These are phyloP conservation scores for Malurus cyaneus DNA, from an alignment of 2,113 vertebrate genomes.

Conservation along the genomic window DNA sequence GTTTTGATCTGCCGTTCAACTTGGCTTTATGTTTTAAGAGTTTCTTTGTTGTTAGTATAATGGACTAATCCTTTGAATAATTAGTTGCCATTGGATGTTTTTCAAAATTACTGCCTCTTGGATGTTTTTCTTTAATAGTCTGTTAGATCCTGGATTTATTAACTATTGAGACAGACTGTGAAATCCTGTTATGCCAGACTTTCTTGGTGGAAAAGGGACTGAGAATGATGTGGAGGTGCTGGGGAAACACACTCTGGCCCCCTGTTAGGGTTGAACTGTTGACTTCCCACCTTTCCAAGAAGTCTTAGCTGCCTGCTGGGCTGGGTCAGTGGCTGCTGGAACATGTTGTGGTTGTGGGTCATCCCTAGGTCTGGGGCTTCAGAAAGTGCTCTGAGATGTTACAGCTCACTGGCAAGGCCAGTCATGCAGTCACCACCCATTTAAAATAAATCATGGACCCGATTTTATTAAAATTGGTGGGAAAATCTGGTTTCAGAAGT, in stretches of 20 bases:
- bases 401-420: not conserved
- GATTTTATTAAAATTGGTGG: not conserved
- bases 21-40: conserved; percentile 36
- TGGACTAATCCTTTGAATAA: conserved; percentile 46
- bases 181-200: conserved; percentile 11
- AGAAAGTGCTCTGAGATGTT: not conserved
- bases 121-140: conserved; percentile 39
- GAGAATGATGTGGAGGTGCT: not conserved
- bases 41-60: conserved; percentile 43
- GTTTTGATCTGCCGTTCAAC: not conserved
- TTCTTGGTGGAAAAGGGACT: not conserved
- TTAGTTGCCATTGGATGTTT: conserved; percentile 28
- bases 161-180: conserved; percentile 45
- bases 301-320: not conserved
- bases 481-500: not conserved
- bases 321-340: not conserved
- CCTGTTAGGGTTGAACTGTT: not conserved
- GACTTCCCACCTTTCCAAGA: not conserved
- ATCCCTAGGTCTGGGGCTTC: not conserved
- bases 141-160: conserved; percentile 56
- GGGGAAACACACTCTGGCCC: not conserved
- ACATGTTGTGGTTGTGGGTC: fast-evolving
- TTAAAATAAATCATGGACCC: not conserved
- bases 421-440: not conserved
- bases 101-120: conserved; percentile 47